Base-by-base conservation (phyloP, 1,140 invertebrate genomes). In the Nymphalis io region DNA sequence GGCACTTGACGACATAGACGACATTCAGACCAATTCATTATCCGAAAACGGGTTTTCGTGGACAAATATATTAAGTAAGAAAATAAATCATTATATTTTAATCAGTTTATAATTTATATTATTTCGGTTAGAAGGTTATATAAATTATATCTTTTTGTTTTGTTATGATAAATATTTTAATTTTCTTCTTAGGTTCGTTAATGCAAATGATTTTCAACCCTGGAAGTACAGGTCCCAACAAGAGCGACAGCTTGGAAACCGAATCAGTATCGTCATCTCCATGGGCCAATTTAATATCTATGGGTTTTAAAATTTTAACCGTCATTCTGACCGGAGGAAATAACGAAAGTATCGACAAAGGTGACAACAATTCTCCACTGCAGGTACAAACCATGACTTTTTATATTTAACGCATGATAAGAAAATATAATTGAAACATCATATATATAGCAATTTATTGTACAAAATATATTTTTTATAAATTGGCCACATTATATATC, bases 181-280 rank as follows among this genome's bases (percentile, higher is more conserved):
- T 40, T 65, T 27, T 39, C 0, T 40, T n/a, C 83, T 59, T 81
- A 94, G 93, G 93, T 46, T 96, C 96, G 94, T 85, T 96, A 18
- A 96, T 98, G 95, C 96, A 97, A 87, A 96, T 97, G 94, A 92
- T 98, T 74, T 95, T 97, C 82, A 95, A 95, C 77, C 93, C 85
- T 73, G 93, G 82, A 63, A 93, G 85, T 64, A 93, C 93, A 20
- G 94, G 95, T 4, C 96, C 96, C 4, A 96, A 95, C 78, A 97
- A 97, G 87, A 97, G 96, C 57, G 96, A 96, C 76, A 94, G 94
- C 82, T 85, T 95, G 10, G 95, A 95, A 69, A 93, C 93, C 33
- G 94, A 95, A 55, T 93, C 94, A 1, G 92, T 94, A 1, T 93
- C 94, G 5, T 92, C 95, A 10, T 96, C 96, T 18, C 96, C 96